Evolutionary conservation across 2,888 invertebrate genomes (phyloP).

Genomic region (Ormyrus nitidulus): DNA sequence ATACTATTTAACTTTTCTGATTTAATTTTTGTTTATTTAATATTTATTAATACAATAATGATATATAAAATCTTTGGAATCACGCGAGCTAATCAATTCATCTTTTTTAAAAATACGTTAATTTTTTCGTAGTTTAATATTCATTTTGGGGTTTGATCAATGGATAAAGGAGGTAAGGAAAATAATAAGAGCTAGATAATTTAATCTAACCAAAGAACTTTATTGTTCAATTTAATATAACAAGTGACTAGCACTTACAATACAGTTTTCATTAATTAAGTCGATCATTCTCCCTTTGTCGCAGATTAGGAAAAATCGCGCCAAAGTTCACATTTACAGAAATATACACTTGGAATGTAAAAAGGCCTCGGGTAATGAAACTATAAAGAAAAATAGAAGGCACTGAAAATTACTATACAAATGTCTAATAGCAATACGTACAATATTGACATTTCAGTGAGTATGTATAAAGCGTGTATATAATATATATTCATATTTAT

Average conservation of each 20-base stretch:
- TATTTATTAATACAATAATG: too few species aligned
- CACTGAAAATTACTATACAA: constrained; percentile 49
- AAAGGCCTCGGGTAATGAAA: constrained; percentile 39
- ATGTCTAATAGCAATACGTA: constrained; percentile 27
- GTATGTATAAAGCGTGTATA: constrained; percentile 25
- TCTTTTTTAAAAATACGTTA: too few species aligned
- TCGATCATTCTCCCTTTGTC: constrained; percentile 24
- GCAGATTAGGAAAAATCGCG: constrained; percentile 32
- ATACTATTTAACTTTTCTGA: too few species aligned
- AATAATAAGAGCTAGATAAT: not conserved
- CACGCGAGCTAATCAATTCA: too few species aligned
- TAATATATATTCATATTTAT: constrained; percentile 21
- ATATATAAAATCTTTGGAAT: too few species aligned
- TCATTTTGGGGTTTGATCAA: too few species aligned
- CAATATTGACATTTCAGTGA: constrained; percentile 33
- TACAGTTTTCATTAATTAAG: constrained; percentile 58
- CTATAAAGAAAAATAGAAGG: constrained; percentile 25
- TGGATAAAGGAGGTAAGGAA: not conserved
- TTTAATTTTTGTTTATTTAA: too few species aligned
- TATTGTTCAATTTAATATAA: constrained; percentile 72
- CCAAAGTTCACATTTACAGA: constrained; percentile 50
- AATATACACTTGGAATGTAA: constrained; percentile 57
- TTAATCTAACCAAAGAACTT: constrained; percentile 69
- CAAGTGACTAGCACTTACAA: constrained; percentile 74
- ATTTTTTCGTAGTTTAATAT: too few species aligned